These are phyloP conservation scores for Melanotaenia nigrans DNA, from an alignment of 2,797 vertebrate species.

Conservation along the genomic window DNA sequence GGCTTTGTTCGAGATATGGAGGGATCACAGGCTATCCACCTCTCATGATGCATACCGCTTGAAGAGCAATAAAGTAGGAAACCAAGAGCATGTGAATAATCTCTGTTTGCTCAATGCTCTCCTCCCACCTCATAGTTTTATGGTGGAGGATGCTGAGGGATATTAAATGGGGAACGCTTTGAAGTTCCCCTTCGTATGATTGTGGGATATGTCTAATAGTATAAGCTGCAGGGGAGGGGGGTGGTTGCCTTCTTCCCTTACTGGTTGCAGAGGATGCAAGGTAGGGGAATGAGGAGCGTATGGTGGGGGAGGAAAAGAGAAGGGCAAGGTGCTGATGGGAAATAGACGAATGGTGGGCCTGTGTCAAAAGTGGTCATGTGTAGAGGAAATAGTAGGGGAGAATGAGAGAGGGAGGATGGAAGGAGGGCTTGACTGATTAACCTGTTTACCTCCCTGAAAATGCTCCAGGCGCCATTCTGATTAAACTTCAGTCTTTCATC, in stretches of 20 bases:
- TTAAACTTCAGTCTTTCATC: conserved; percentile 86
- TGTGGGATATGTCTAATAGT: conserved; percentile 51
- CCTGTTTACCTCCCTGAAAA: conserved; percentile 84
- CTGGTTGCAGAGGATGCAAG: conserved; percentile 41
- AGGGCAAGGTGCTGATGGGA: conserved; percentile 76
- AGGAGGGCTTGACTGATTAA: conserved; percentile 84
- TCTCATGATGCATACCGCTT: conserved; percentile 43
- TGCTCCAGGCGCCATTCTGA: conserved; percentile 83
- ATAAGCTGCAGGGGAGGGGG: conserved; percentile 29
- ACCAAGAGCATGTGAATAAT: conserved; percentile 41
- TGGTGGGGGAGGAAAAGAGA: conserved; percentile 49
- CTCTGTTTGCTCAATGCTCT: conserved; percentile 49
- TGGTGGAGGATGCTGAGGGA: conserved; percentile 62
- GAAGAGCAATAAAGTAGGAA: conserved; percentile 60
- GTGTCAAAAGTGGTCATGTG: conserved; percentile 81
- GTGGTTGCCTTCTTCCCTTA: conserved; percentile 19
- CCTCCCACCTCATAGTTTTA: conserved; percentile 68
- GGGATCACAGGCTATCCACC: conserved; percentile 47
- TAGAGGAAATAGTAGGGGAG: conserved; percentile 61
- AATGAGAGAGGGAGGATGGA: conserved; percentile 70
- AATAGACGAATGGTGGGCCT: conserved; percentile 80
- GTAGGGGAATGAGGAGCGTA: conserved; percentile 43
- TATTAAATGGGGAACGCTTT: conserved; percentile 68
- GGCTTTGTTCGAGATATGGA: conserved; percentile 37
- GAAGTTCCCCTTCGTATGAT: conserved; percentile 62